phyloP scores from a whole-genome alignment of 2,888 invertebrate genomes.

The Ophioninae sp. region DNA sequence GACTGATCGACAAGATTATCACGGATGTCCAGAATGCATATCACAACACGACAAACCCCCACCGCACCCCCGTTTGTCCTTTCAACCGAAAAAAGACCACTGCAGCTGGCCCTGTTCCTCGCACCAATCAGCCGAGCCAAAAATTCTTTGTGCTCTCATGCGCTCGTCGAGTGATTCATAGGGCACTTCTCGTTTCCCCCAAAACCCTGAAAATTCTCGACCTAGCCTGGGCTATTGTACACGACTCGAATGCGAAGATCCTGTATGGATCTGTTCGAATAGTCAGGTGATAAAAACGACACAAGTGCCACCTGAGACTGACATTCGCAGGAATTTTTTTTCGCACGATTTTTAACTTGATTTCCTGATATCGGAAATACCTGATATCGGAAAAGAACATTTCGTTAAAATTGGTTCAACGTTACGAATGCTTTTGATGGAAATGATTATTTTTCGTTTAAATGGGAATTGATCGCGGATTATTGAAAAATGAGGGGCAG shows the following conservation, averaged over 20 bases:
- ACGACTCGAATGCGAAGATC: constrained; percentile 38
- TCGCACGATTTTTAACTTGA: not conserved
- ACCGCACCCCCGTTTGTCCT: constrained; percentile 76
- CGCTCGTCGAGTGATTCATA: constrained; percentile 45
- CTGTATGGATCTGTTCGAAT: not conserved
- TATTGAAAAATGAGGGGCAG: no score
- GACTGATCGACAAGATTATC: not conserved
- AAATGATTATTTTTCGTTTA: not conserved
- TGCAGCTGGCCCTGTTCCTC: constrained; percentile 65
- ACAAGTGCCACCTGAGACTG: constrained; percentile 61
- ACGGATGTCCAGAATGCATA: not conserved
- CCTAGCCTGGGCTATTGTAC: constrained; percentile 35
- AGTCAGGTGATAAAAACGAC: constrained; percentile 63
- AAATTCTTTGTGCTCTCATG: constrained; percentile 48
- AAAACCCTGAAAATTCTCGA: constrained; percentile 43
- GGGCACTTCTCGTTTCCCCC: constrained; percentile 34
- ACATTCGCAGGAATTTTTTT: not conserved
- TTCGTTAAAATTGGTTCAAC: not conserved
- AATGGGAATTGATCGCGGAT: not conserved
- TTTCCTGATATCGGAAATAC: no score
- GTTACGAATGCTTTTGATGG: not conserved
- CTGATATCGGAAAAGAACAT: not conserved
- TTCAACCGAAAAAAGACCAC: constrained; percentile 41
- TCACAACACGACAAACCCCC: constrained; percentile 69
- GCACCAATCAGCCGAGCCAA: constrained; percentile 18